These are phyloP conservation scores for Sinocyclocheilus grahami DNA, from an alignment of 2,113 vertebrate species.

Conservation along the genomic window DNA sequence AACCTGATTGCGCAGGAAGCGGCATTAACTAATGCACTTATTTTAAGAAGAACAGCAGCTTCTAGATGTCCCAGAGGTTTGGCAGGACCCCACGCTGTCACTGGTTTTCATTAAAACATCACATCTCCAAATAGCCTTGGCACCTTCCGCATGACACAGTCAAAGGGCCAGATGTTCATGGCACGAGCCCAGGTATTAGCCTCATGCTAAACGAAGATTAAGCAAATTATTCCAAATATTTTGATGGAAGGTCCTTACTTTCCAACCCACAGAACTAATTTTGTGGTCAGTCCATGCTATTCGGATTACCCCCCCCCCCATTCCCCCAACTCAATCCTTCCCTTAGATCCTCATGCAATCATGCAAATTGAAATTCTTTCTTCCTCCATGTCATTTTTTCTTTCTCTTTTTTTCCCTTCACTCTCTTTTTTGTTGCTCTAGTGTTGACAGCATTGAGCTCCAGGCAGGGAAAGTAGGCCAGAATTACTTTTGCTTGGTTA, in stretches of 20 bases:
- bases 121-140: slow-evolving; percentile 52
- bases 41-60: slow-evolving; percentile 63
- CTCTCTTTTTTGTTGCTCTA: slow-evolving; percentile 24
- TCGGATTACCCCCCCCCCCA: slow-evolving; percentile 7
- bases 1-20: slow-evolving; percentile 66
- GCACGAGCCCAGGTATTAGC: slow-evolving; percentile 48
- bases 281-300: slow-evolving; percentile 40
- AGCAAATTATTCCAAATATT: slow-evolving; percentile 55
- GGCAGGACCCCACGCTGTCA: slow-evolving; percentile 59
- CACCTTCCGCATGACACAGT: slow-evolving; percentile 45
- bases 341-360: slow-evolving; percentile 51
- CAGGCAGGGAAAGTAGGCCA: slow-evolving; percentile 76
- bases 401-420: slow-evolving; percentile 37
- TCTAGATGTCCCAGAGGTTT: slow-evolving; percentile 54
- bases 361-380: slow-evolving; percentile 52
- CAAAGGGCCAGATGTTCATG: slow-evolving; percentile 55
- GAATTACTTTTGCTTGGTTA: slow-evolving; percentile 79
- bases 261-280: slow-evolving; percentile 45
- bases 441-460: slow-evolving; percentile 65
- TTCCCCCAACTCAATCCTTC: slow-evolving; percentile 10
- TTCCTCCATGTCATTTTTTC: slow-evolving; percentile 28
- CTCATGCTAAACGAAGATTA: slow-evolving; percentile 48
- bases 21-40: slow-evolving; percentile 63
- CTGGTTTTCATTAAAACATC: slow-evolving; percentile 66
- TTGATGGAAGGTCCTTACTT: slow-evolving; percentile 48